These are phyloP conservation scores for Luscinia megarhynchos DNA, from an alignment of 2,797 vertebrate genomes.

Conservation along the genomic window DNA sequence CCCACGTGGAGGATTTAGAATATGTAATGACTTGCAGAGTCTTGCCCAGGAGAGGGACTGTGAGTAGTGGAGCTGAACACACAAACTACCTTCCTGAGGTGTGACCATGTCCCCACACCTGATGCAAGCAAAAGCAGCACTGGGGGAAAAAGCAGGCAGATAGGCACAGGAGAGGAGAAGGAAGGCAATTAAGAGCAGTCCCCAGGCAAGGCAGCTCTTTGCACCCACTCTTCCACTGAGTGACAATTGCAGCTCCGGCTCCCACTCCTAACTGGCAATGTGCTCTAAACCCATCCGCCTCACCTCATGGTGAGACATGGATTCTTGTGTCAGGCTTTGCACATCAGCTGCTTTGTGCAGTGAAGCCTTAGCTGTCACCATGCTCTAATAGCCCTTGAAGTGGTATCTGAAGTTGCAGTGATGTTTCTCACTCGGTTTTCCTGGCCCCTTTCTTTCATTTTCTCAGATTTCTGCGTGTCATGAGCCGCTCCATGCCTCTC, in stretches of 20 bases:
- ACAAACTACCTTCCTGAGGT: neutral
- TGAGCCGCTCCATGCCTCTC: conserved; percentile 97
- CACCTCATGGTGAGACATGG: neutral
- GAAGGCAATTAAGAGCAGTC: neutral
- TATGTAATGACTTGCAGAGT: neutral
- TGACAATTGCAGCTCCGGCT: neutral
- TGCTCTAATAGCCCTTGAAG: neutral
- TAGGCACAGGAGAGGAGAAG: neutral
- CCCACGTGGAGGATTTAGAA: neutral
- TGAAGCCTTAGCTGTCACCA: neutral
- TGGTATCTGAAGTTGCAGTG: neutral
- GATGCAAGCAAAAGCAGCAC: neutral
- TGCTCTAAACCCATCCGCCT: neutral
- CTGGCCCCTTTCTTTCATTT: neutral
- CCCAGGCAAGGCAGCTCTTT: neutral
- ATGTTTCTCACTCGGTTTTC: neutral
- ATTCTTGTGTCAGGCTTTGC: neutral
- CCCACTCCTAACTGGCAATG: rapidly evolving
- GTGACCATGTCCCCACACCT: neutral
- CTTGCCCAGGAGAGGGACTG: neutral
- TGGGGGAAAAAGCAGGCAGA: neutral
- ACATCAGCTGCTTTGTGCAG: neutral
- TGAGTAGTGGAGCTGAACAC: neutral
- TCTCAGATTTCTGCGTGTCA: conserved; percentile 90
- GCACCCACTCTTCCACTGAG: neutral